Evolutionary conservation across 1,140 invertebrate species (phyloP).

Genomic region (Sminthurinus signatus): DNA sequence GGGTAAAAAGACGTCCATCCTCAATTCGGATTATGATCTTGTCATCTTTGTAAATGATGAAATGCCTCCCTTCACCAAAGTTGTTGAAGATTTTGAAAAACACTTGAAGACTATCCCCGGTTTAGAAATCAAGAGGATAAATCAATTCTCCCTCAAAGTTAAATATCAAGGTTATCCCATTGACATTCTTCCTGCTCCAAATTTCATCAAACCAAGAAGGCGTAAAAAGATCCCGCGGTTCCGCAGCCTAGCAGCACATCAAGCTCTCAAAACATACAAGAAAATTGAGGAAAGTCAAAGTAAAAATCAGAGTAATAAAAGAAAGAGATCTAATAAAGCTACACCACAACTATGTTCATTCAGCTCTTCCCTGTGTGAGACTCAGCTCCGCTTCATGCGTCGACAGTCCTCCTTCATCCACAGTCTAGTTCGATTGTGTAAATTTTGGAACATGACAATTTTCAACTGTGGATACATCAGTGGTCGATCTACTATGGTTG

Average conservation of each 20-base stretch:
- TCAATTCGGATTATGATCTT: neutral
- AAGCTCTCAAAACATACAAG: no score
- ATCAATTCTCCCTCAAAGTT: neutral
- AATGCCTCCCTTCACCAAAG: neutral
- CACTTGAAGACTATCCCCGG: neutral
- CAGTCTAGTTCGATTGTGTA: neutral
- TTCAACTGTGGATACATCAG: neutral
- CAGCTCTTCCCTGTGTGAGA: no score
- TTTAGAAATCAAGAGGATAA: neutral
- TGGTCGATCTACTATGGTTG: neutral
- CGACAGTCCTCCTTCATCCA: no score
- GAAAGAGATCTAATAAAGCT: no score
- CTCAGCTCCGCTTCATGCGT: no score
- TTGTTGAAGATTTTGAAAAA: neutral
- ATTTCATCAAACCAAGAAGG: neutral
- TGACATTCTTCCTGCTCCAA: constrained; percentile 1
- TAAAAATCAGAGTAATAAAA: no score
- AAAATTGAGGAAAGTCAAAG: no score
- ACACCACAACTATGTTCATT: no score
- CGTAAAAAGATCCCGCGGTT: no score
- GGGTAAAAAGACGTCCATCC: neutral
- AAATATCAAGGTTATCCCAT: neutral
- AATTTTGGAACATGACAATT: constrained; percentile 9
- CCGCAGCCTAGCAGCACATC: no score
- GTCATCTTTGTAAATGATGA: constrained; percentile 11